Evolutionary conservation across 2,888 invertebrate genomes (phyloP), one percentile per base, ranked within the genome.

Genomic region (Phasia obesa): DNA sequence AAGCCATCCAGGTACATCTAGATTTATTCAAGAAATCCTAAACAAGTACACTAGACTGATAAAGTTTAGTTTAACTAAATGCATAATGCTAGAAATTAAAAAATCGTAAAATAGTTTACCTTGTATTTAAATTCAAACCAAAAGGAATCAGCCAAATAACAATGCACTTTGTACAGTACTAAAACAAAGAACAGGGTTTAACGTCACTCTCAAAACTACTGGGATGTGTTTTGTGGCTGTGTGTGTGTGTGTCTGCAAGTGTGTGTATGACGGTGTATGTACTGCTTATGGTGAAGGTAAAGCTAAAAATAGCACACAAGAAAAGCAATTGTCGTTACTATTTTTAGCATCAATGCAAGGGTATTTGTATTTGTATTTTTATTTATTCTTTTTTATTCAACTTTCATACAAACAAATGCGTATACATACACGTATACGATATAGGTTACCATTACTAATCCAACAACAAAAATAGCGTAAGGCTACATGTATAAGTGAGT

Each of bases 241-340:
- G 13, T n/a, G 4, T 73, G 9, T 69, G 38, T 38, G 31, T 69
- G 23, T 55, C 4, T n/a, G 4, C 71, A 7, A 62, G 27, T 38
- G 42, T 21, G 42, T 44, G 49, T 57, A 35, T 67, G 67, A 17
- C 42, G 35, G 25, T 67, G 27, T 57, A 57, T 75, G 75, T 70
- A 21, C 55, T 69, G 44, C 42, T 70, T 69, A 19, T 55, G 55
- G 17, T 78, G 78, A 82, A 82, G 82, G 81, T 77, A 59, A 64
- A 64, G 44, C 69, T 82, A 82, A 82, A 82, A 74, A 82, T 82
- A 82, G 82, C 47, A 73, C 62, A 76, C n/a, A 73, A 64, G 67
- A 64, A 82, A 77, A 69, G 55, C 62, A 67, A 81, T 73, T 81
- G 77, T 42, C 81, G 62, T 74, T 74, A 59, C 82, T 82, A 82